Percentiles rank a stretch among this genome's conserved stretches.
Evolutionary conservation across 2,113 vertebrate genomes (phyloP).

Genomic region (Empidonax alnorum): DNA sequence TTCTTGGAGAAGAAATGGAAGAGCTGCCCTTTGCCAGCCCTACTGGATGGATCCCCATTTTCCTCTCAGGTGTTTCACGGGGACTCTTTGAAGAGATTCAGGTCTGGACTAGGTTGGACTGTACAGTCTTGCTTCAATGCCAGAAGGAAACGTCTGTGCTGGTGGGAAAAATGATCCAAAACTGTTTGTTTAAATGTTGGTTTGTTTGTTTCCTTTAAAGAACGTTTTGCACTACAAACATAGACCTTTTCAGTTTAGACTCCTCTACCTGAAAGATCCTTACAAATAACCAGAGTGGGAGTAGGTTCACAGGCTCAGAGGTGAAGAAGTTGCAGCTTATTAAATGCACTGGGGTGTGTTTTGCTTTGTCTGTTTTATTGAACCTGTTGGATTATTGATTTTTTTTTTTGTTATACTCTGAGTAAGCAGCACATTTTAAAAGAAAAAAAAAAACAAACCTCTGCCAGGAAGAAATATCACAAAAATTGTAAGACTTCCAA

Average conservation of each 20-base stretch:
- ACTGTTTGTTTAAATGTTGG: background rate
- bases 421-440: background rate
- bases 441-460: background rate
- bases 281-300: background rate
- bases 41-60: background rate
- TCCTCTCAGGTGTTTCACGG: background rate
- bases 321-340: background rate
- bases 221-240: too few relatives aligned
- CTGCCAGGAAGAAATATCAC: background rate
- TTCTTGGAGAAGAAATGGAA: background rate
- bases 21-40: background rate
- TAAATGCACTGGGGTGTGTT: background rate
- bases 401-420: background rate
- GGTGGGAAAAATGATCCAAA: background rate
- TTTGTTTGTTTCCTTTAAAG: background rate
- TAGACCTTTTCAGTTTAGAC: background rate
- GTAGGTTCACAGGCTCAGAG: background rate
- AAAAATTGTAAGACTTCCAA: background rate
- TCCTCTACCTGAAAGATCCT: background rate
- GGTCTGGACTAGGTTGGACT: too few relatives aligned
- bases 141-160: background rate
- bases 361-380: background rate
- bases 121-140: background rate
- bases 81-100: background rate
- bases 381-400: background rate